Conservation (phyloP, 2,888 invertebrate species). For the Hyppa rectilinea region DNA sequence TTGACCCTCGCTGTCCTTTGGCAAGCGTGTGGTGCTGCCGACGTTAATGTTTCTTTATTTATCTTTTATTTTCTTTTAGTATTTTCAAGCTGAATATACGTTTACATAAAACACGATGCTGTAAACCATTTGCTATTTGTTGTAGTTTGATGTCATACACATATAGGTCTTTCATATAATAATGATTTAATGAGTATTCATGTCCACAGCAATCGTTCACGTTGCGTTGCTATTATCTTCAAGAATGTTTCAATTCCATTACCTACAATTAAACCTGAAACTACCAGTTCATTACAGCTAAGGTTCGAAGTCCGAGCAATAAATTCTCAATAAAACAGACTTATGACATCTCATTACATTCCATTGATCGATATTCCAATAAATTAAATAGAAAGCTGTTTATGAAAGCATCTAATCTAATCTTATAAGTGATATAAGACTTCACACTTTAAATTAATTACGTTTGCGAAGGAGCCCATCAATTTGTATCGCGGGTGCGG, state of each 20-base stretch:
- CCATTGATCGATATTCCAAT: conserved; percentile 56
- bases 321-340: conserved; percentile 39
- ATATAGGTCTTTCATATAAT: conserved; percentile 2
- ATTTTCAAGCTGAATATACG: conserved; percentile 12
- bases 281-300: conserved; percentile 28
- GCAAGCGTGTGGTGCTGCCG: conserved; percentile 44
- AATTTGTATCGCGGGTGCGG: conserved; percentile 69
- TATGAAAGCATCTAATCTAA: conserved; percentile 56
- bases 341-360: conserved; percentile 47
- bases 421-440: conserved; percentile 63
- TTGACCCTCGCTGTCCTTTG: conserved; percentile 36
- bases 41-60: conserved; percentile 40
- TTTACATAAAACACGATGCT: conserved; percentile 25
- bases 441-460: conserved; percentile 75
- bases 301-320: conserved; percentile 42
- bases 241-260: conserved; percentile 38
- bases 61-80: conserved; percentile 22
- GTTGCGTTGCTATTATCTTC: conserved; percentile 21
- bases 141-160: conserved; percentile 8
- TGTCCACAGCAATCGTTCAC: conserved; percentile 7
- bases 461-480: conserved; percentile 72
- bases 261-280: conserved; percentile 45
- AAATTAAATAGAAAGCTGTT: conserved; percentile 63
- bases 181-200: conserved; percentile 6
- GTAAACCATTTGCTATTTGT: conserved; percentile 20